phyloP scores from a whole-genome alignment of 2,888 invertebrate genomes.

The Lasius platythorax region DNA sequence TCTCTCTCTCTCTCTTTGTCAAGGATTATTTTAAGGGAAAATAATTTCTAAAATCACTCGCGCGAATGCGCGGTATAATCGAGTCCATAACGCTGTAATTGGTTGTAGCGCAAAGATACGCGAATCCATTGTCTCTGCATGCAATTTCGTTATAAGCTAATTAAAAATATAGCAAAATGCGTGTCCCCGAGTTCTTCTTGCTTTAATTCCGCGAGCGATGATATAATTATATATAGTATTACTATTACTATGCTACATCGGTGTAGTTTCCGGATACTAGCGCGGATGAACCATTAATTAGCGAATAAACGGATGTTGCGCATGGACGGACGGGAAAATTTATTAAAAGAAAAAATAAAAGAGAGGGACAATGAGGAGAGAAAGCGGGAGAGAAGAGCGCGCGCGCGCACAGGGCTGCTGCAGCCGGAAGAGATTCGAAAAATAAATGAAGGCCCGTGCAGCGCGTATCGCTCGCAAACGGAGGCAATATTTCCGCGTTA shows the following conservation, averaged over 20 bases:
- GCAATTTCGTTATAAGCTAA: constrained; percentile 2
- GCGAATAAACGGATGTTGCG: constrained; percentile 42
- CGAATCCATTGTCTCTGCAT: neutral
- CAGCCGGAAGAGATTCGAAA: constrained; percentile 41
- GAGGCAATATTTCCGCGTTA: constrained; percentile 58
- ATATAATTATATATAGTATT: constrained; percentile 29
- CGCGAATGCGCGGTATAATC: neutral
- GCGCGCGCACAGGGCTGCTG: constrained; percentile 2
- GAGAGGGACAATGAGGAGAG: neutral
- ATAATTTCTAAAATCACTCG: neutral
- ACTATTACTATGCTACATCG: neutral
- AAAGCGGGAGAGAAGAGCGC: neutral
- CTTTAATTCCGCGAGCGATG: constrained; percentile 6
- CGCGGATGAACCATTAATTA: constrained; percentile 46
- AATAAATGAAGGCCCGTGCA: constrained; percentile 42
- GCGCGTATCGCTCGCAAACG: constrained; percentile 50
- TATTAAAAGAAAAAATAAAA: constrained; percentile 33
- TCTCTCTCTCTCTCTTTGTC: neutral
- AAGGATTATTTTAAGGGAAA: neutral
- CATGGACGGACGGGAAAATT: constrained; percentile 32
- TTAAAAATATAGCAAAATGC: constrained; percentile 5
- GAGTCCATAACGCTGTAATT: neutral
- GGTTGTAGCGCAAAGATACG: neutral
- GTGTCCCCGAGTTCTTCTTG: neutral
- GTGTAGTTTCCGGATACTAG: constrained; percentile 37